These are phyloP conservation scores for Melanotaenia parkinsoni DNA, from an alignment of 2,797 vertebrate genomes.

Conservation along the genomic window DNA sequence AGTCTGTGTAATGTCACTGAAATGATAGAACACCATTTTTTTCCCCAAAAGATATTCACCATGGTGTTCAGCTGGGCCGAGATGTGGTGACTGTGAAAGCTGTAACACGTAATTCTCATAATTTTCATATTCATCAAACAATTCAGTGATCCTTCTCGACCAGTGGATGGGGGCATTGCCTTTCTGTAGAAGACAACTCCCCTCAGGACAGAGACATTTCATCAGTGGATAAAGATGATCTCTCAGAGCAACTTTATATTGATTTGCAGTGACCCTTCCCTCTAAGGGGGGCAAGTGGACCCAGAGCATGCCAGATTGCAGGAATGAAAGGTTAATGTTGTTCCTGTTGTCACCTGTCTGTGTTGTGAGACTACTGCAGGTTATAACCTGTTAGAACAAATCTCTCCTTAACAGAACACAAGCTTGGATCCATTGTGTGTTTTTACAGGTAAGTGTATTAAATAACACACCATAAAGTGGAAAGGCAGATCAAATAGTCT, in stretches of 20 bases:
- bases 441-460: constrained; percentile 12
- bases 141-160: background rate
- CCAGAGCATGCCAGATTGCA: background rate
- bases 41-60: background rate
- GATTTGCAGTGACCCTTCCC: constrained; percentile 10
- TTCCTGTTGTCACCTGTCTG: background rate
- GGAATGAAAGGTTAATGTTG: constrained; percentile 5
- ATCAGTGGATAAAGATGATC: constrained; percentile 7
- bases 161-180: background rate
- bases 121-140: background rate
- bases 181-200: constrained; percentile 1
- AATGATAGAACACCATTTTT: background rate
- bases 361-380: constrained; percentile 1
- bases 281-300: background rate
- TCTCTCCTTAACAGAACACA: constrained; percentile 19
- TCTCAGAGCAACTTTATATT: constrained; percentile 3
- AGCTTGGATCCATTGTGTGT: constrained; percentile 21
- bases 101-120: background rate
- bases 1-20: background rate
- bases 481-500: constrained; percentile 16
- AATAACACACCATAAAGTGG: constrained; percentile 14
- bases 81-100: background rate
- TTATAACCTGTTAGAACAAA: constrained; percentile 3
- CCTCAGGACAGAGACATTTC: background rate
- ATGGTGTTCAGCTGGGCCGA: background rate